phyloP scores from a whole-genome alignment of 2,797 vertebrate genomes.

The Pseudochirops corinnae region DNA sequence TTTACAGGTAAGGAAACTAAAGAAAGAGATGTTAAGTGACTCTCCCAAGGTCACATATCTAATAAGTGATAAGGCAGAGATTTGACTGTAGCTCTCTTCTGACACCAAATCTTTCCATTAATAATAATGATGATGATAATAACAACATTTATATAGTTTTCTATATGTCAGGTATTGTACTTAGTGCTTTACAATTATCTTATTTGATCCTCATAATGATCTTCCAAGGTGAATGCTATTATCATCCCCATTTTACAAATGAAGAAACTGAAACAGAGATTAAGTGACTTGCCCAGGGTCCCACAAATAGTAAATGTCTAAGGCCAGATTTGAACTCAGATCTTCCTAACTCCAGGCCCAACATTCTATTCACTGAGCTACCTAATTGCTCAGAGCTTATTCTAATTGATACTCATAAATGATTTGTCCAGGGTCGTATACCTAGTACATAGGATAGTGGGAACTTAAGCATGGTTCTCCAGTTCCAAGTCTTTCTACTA shows the following conservation, averaged over 20 bases:
- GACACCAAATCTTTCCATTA: background rate
- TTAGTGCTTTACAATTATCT: background rate
- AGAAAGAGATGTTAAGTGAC: too few relatives aligned
- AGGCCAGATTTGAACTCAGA: background rate
- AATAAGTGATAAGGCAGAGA: background rate
- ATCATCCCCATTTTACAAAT: background rate
- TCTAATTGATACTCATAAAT: background rate
- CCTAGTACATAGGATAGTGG: background rate
- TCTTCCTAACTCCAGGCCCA: background rate
- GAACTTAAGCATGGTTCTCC: background rate
- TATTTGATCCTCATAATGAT: background rate
- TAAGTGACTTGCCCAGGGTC: background rate
- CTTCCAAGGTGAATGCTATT: background rate
- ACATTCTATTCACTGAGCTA: background rate
- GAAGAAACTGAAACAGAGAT: background rate
- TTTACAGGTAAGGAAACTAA: too few relatives aligned
- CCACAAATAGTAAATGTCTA: background rate
- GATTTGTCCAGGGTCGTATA: background rate
- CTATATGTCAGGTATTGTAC: background rate
- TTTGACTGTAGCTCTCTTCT: background rate
- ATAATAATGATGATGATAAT: background rate
- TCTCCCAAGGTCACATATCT: background rate
- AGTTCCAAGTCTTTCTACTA: background rate
- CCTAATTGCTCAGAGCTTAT: background rate
- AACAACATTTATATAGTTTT: background rate